phyloP scores from a whole-genome alignment of 2,888 invertebrate species.

The Torymus tubicola region DNA sequence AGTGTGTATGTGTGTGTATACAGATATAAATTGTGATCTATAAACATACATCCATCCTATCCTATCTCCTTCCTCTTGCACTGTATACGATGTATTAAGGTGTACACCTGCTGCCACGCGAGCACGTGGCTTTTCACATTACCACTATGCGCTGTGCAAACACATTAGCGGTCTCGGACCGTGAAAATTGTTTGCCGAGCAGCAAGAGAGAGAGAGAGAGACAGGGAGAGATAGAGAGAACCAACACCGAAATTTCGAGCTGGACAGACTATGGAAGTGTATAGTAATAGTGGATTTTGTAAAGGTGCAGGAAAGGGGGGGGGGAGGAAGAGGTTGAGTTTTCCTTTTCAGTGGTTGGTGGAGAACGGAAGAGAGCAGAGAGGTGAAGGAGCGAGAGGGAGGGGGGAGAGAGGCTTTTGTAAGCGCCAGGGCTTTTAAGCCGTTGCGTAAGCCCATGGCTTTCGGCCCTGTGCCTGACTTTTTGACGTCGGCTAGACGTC shows the following conservation, averaged over 20 bases:
- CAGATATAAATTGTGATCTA: too few species aligned
- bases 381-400: too few species aligned
- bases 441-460: conserved; percentile 17
- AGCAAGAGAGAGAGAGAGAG: not conserved
- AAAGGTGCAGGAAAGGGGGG: too few species aligned
- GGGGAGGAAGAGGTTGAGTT: not conserved
- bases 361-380: too few species aligned
- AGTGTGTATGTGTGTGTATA: too few species aligned
- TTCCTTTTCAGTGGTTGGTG: not conserved
- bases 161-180: conserved; percentile 37
- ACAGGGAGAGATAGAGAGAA: too few species aligned
- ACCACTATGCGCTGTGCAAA: conserved; percentile 16
- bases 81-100: not conserved
- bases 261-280: too few species aligned
- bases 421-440: conserved; percentile 12
- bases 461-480: conserved; percentile 5
- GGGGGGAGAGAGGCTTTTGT: too few species aligned
- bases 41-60: too few species aligned
- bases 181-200: conserved; percentile 47
- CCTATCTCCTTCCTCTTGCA: too few species aligned
- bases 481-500: conserved; percentile 15
- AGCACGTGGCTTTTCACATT: not conserved
- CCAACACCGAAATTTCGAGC: too few species aligned
- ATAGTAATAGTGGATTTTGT: too few species aligned
- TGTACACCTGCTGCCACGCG: not conserved